Evolutionary conservation across 2,113 vertebrate genomes (phyloP).

Genomic region (Hiodon tergisus): DNA sequence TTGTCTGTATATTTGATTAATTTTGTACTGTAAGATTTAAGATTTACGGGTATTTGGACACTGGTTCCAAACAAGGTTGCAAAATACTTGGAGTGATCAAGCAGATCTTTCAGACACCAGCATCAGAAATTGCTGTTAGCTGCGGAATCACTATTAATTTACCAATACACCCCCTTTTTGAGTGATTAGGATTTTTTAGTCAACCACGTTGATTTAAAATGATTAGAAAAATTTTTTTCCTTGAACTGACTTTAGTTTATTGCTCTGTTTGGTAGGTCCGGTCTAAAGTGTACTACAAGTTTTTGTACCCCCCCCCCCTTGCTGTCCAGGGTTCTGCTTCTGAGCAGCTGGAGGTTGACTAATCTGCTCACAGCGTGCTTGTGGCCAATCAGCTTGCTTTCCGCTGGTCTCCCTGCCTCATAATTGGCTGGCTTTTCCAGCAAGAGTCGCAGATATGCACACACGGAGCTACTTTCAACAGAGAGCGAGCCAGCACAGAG

Average conservation of each 20-base stretch:
- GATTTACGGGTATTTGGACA: too few species aligned
- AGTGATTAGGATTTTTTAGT: too few species aligned
- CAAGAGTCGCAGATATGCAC: slow-evolving; percentile 49
- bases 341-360: slow-evolving; percentile 37
- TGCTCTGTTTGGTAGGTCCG: background rate
- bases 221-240: too few species aligned
- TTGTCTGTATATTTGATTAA: too few species aligned
- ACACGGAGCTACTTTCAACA: slow-evolving; percentile 52
- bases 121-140: too few species aligned
- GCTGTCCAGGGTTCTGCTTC: slow-evolving; percentile 17
- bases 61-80: too few species aligned
- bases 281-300: background rate
- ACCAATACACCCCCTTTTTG: too few species aligned
- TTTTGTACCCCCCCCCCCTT: background rate
- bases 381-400: slow-evolving; percentile 56
- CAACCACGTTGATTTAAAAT: too few species aligned
- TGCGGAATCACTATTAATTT: too few species aligned
- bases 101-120: too few species aligned
- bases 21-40: too few species aligned
- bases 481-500: slow-evolving; percentile 41
- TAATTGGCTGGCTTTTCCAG: slow-evolving; percentile 60
- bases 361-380: slow-evolving; percentile 34
- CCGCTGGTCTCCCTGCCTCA: slow-evolving; percentile 46
- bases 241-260: background rate
- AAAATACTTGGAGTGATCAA: too few species aligned